Base-by-base conservation (phyloP, 2,797 vertebrate genomes). In the Mormyrops boulengeri region DNA sequence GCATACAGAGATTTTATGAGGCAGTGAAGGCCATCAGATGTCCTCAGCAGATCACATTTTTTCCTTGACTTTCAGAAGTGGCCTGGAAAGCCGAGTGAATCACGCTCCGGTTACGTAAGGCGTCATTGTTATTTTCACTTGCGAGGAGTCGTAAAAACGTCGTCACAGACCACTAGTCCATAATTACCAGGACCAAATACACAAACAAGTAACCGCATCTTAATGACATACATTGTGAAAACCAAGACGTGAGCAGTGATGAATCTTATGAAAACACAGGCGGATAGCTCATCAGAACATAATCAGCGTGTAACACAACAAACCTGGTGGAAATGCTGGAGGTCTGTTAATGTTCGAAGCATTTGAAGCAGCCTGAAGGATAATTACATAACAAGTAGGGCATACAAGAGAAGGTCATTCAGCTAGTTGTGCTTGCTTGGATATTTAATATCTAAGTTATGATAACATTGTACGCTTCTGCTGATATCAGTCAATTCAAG, bases 391-490 rank as follows among this genome's bases (percentile, higher is more conserved):
- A 80, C 19, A 80, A 80, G 73, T 80, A 44, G 38, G 5, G 73
- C 34, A 44, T 3, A 44, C 34, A 80, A 44, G 38, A 77, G 69
- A 77, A 77, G 73, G 73, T 44, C 73, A 80, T 80, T 80, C 34
- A 19, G 34, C 38, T 80, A 80, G 26, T 44, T 80, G 73, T 44
- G 38, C 38, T 80, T 80, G 38, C 38, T 19, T 80, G 34, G 73
- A 80, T 80, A 80, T 80, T 80, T 80, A 80, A 80, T 80, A 80
- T 80, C 73, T 80, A 80, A 80, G 38, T 80, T 80, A 80, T 41
- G 73, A 80, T 44, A 80, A 80, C 73, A 80, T 80, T 80, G 73
- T 80, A 44, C 14, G 38, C 73, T 7, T 80, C 5, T 80, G 73
- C 73, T 80, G 73, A 80, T 80, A 41, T 44, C 14, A 44, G 73